Evolutionary conservation across 2,888 invertebrate species (phyloP).

Genomic region (Leptinotarsa rubiginosa): DNA sequence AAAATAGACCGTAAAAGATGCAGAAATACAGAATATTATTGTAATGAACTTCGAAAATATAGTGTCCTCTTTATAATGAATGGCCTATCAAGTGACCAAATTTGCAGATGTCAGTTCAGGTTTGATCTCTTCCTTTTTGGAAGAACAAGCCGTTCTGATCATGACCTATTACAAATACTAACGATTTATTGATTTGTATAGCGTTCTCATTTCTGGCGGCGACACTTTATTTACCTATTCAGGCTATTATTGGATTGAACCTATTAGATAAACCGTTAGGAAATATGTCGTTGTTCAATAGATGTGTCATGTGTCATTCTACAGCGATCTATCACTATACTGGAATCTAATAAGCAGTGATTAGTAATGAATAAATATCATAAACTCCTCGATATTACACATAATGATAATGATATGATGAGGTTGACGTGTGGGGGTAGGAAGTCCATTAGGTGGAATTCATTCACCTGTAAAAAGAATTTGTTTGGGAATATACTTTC

Average conservation of each 20-base stretch:
- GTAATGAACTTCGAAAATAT: too few species aligned
- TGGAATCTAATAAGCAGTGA: too few species aligned
- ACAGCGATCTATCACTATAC: too few species aligned
- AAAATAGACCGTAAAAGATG: too few species aligned
- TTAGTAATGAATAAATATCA: too few species aligned
- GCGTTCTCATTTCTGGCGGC: not conserved
- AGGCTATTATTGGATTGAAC: conserved; percentile 3
- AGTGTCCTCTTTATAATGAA: too few species aligned
- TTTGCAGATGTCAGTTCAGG: too few species aligned
- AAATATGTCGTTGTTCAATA: conserved; percentile 3
- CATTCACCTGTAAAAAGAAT: not conserved
- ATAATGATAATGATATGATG: not conserved
- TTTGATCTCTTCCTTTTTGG: not conserved
- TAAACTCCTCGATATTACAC: not conserved
- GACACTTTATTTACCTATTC: conserved; percentile 6
- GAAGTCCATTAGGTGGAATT: not conserved
- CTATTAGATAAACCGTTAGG: not conserved
- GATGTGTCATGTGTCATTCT: too few species aligned
- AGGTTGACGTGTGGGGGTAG: not conserved
- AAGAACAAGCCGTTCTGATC: not conserved
- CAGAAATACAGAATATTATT: too few species aligned
- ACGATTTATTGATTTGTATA: not conserved
- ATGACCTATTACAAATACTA: conserved; percentile 11
- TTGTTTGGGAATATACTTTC: too few species aligned
- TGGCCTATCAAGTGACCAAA: too few species aligned